phyloP scores from a whole-genome alignment of 2,113 vertebrate species.

The Chaetodon auriga region DNA sequence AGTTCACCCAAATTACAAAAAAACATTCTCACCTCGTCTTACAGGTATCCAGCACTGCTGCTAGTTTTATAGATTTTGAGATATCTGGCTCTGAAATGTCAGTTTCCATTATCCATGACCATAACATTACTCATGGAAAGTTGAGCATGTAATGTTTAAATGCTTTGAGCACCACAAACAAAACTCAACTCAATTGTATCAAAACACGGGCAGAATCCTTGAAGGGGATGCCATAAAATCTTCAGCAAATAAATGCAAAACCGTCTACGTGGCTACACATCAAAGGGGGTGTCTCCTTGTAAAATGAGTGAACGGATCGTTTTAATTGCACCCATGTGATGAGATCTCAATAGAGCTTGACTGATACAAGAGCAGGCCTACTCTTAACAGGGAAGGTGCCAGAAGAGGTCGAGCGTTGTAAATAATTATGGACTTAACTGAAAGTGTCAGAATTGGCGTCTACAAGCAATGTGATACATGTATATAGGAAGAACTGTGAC shows the following conservation, averaged over 20 bases:
- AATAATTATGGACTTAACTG: constrained; percentile 6
- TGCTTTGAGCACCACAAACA: background rate
- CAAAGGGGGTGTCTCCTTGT: background rate
- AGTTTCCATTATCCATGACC: background rate
- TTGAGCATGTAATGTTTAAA: background rate
- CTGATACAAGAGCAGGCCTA: background rate
- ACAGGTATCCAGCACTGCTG: background rate
- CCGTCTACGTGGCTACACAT: background rate
- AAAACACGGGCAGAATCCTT: background rate
- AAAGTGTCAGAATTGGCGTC: background rate
- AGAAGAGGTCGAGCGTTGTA: constrained; percentile 27
- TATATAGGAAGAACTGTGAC: background rate
- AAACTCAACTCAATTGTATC: background rate
- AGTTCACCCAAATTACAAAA: background rate
- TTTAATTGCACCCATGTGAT: background rate
- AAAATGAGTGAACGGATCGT: constrained; percentile 8
- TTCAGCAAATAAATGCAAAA: background rate
- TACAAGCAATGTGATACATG: background rate
- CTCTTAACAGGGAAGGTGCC: background rate
- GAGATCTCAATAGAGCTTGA: background rate
- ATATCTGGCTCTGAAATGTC: background rate
- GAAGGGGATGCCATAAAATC: background rate
- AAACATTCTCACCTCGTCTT: background rate
- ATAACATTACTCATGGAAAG: background rate
- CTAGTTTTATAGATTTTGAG: background rate